A percentile compares a stretch with the other conserved stretches of the same genome.
Conservation (phyloP, 2,797 vertebrate genomes). For the Mormyrus proboscirostris region DNA sequence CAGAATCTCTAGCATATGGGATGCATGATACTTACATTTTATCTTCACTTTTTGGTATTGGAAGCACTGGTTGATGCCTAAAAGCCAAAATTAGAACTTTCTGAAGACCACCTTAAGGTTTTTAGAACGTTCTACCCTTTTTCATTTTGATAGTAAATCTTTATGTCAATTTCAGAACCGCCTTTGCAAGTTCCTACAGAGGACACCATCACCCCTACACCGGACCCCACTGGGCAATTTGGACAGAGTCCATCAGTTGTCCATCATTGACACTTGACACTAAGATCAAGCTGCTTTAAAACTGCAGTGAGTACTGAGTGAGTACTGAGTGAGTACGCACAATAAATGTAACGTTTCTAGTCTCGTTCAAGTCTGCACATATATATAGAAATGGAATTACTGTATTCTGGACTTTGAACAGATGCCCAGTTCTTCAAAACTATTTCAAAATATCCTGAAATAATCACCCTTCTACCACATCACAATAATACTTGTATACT, state of each 20-base stretch:
- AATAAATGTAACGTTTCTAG: not conserved
- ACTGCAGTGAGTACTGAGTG: constrained; percentile 27
- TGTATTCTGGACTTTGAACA: not conserved
- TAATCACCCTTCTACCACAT: not conserved
- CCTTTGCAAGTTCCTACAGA: constrained; percentile 4
- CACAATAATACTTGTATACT: not conserved
- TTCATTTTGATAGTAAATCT: not conserved
- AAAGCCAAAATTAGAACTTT: not conserved
- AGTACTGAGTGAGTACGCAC: not conserved
- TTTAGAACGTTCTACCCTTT: not conserved
- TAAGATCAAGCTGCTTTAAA: constrained; percentile 29
- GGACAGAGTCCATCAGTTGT: not conserved
- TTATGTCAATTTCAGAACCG: constrained; percentile 11
- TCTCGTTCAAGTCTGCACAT: not conserved
- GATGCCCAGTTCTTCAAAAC: not conserved
- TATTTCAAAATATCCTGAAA: not conserved
- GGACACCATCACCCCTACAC: constrained; percentile 22
- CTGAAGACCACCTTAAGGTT: not conserved
- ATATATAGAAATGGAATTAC: not conserved
- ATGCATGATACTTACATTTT: constrained; percentile 29
- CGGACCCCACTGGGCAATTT: constrained; percentile 11
- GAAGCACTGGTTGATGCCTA: not conserved
- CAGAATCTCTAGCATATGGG: constrained; percentile 42
- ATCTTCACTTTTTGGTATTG: not conserved
- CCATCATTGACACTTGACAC: constrained; percentile 23